phyloP scores from a whole-genome alignment of 1,140 invertebrate genomes.

The Euborellia annulipes region DNA sequence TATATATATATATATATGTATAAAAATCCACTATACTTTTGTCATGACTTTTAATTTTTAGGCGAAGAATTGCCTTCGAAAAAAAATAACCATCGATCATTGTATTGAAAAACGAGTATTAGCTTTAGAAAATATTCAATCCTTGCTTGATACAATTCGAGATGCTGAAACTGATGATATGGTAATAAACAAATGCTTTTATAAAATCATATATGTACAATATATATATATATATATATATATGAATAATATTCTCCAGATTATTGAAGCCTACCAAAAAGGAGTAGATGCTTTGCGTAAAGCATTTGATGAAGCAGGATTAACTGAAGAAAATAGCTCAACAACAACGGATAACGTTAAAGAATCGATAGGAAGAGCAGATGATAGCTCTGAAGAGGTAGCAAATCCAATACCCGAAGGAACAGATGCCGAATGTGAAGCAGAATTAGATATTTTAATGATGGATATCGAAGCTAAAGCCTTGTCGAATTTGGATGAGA shows the following conservation, averaged over 20 bases:
- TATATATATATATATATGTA: too few relatives aligned
- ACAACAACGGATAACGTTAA: conserved; percentile 32
- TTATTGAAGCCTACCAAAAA: conserved; percentile 32
- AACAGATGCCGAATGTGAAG: conserved; percentile 26
- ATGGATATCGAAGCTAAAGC: conserved; percentile 3
- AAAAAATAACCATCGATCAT: conserved; percentile 35
- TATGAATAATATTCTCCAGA: too few relatives aligned
- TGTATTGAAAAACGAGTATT: conserved; percentile 30
- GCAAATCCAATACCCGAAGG: conserved; percentile 19
- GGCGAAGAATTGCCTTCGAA: conserved; percentile 36
- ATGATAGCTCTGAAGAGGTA: conserved; percentile 24
- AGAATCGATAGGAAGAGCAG: conserved; percentile 27
- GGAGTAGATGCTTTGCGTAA: conserved; percentile 32
- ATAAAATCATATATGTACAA: too few relatives aligned
- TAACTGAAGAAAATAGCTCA: conserved; percentile 31
- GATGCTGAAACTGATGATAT: conserved; percentile 33
- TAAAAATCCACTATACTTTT: too few relatives aligned
- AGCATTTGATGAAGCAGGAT: conserved; percentile 27
- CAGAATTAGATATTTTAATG: conserved; percentile 24
- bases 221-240: too few relatives aligned
- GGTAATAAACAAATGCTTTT: too few relatives aligned
- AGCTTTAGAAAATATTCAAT: conserved; percentile 34
- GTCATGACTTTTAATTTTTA: too few relatives aligned
- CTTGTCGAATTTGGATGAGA: too few relatives aligned
- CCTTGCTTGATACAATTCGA: conserved; percentile 30